A percentile compares a stretch with the other conserved stretches of the same genome.
phyloP scores from a whole-genome alignment of 1,140 invertebrate genomes.

The Cydia strobilella region DNA sequence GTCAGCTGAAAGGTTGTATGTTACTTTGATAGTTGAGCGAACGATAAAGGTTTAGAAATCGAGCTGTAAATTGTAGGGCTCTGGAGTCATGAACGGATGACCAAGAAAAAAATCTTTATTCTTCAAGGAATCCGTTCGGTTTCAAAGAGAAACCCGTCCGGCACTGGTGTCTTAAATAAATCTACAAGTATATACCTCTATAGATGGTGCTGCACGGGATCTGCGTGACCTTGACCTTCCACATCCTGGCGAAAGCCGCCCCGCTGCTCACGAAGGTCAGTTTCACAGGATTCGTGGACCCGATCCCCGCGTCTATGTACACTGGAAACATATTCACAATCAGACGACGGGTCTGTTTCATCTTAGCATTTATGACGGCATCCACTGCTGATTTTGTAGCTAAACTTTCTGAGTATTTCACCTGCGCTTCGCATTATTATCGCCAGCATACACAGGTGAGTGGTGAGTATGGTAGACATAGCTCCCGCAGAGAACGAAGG shows the following conservation, averaged over 20 bases:
- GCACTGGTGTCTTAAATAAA: no score
- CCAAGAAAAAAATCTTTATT: no score
- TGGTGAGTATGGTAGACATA: no score
- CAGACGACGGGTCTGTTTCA: neutral
- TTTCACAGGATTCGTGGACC: constrained; percentile 87
- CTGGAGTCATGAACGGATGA: no score
- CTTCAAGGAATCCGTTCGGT: no score
- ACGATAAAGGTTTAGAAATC: neutral
- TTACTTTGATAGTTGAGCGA: constrained; percentile 19
- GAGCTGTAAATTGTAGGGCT: no score
- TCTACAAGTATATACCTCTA: constrained; percentile 77
- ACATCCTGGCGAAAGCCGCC: constrained; percentile 85
- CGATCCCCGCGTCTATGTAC: constrained; percentile 90
- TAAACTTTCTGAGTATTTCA: no score
- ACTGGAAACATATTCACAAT: constrained; percentile 79
- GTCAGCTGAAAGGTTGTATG: constrained; percentile 80
- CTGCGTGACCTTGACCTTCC: constrained; percentile 90
- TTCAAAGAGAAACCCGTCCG: no score
- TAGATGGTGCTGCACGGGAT: constrained; percentile 88
- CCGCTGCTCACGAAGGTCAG: constrained; percentile 90
- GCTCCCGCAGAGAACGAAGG: constrained; percentile 8
- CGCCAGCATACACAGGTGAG: no score
- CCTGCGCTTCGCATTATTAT: no score
- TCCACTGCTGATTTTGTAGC: no score
- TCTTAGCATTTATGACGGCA: no score